Evolutionary conservation across 2,797 vertebrate genomes (phyloP), one percentile per base, ranked within the genome.

Genomic region (Calcarius lapponicus): DNA sequence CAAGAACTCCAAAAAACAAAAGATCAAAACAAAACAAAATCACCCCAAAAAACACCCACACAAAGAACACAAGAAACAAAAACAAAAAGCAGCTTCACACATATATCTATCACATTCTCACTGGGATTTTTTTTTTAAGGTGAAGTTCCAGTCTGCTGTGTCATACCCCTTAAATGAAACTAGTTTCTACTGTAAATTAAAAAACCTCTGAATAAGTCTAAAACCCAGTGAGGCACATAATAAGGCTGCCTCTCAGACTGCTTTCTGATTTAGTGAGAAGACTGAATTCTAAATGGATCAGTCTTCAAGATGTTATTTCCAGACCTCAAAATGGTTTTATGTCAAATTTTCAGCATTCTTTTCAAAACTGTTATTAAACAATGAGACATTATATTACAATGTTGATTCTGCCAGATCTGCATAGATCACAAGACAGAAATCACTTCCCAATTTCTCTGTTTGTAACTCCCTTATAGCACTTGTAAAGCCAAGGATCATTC

Each of bases 381-480:
- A 88, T 26, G 18, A 25, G 45, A 34, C 34, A 31, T 65, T 43
- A 32, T 42, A 93, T 11, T 42, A 26, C 50, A 66, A 16, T 8
- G 29, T 38, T 80, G 54, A 80, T 61, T 75, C 51, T 69, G 61
- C 34, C 25, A 91, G 62, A 69, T 73, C 72, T 78, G 72, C 62
- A 83, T 24, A 79, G 57, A 93, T 93, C 87, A 94, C 79, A 93
- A 86, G 69, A 87, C 47, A 94, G 17, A 87, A 83, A 85, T 91
- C 57, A 83, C 50, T 89, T 94, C 71, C 56, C 69, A 60, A 22
- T 87, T 95, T 87, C 67, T 88, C 1, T 38, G 85, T 82, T 82
- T 88, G 57, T 60, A 95, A 36, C 53, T 88, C 36, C 21, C 22
- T 62, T 54, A 54, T 1, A 62, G 40, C 48, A 28, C 47, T 92